Conservation (phyloP, 1,140 invertebrate genomes). For the Macrostomum lignano region DNA sequence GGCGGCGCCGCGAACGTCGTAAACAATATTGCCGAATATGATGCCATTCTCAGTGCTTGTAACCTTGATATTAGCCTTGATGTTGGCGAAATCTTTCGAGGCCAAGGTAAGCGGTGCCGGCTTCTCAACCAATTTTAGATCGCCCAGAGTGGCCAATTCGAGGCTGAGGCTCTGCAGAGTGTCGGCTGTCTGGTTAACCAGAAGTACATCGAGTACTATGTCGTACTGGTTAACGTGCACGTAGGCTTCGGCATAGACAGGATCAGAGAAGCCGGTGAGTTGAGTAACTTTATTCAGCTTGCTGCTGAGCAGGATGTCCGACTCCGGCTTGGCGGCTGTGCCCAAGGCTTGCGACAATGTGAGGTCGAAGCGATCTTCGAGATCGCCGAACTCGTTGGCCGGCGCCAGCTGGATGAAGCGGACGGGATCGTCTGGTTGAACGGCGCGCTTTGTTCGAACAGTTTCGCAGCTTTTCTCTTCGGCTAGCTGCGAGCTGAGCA, state of each 20-base stretch:
- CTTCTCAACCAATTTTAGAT: constrained; percentile 85
- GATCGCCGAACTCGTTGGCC: constrained; percentile 34
- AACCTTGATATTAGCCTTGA: constrained; percentile 58
- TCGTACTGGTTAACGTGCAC: constrained; percentile 91
- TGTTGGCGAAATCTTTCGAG: constrained; percentile 82
- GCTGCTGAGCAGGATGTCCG: constrained; percentile 28
- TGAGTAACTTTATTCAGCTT: constrained; percentile 45
- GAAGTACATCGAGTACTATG: constrained; percentile 28
- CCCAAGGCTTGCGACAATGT: constrained; percentile 58
- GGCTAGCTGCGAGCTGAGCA: constrained; percentile 52
- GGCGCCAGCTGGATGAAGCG: constrained; percentile 50
- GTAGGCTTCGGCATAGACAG: constrained; percentile 91
- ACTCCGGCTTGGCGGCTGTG: constrained; percentile 29
- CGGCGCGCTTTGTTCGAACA: constrained; percentile 37
- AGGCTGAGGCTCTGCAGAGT: constrained; percentile 89
- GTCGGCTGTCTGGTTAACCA: constrained; percentile 86
- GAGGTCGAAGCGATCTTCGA: constrained; percentile 42
- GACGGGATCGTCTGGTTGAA: constrained; percentile 60
- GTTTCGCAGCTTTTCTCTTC: constrained; percentile 34
- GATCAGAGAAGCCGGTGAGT: constrained; percentile 93
- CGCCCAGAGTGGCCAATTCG: constrained; percentile 69
- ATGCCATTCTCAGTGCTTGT: constrained; percentile 95
- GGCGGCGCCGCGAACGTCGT: constrained; percentile 66
- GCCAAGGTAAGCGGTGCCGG: constrained; percentile 74
- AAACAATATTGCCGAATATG: constrained; percentile 97